Conservation (phyloP, 2,888 invertebrate species). For the Stomorhina lunata region DNA sequence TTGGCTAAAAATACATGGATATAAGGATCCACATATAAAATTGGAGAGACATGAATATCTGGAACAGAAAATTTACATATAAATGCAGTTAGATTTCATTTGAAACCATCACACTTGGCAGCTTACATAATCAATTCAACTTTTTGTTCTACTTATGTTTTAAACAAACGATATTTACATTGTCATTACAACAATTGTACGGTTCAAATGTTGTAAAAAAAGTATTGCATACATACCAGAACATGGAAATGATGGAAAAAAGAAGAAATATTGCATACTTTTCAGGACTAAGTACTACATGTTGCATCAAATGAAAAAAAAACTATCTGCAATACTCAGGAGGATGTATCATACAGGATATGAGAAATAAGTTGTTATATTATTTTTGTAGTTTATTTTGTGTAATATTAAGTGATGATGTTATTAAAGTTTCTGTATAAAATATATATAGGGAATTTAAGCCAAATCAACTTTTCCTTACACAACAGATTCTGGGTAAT, state of each 20-base stretch:
- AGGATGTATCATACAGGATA: neutral
- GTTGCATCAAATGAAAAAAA: neutral
- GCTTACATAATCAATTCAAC: neutral
- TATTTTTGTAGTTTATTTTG: neutral
- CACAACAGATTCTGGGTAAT: no score
- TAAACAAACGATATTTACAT: conserved; percentile 12
- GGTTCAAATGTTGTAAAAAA: conserved; percentile 21
- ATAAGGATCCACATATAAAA: neutral
- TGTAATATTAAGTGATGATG: neutral
- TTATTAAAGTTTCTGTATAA: neutral
- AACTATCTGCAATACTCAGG: conserved; percentile 5
- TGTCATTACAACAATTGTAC: conserved; percentile 30
- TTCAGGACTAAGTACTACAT: neutral
- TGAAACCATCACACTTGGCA: conserved; percentile 23
- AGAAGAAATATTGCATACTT: neutral
- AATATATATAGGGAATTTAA: neutral
- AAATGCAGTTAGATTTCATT: conserved; percentile 27
- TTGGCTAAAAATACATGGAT: neutral
- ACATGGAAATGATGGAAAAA: conserved; percentile 25
- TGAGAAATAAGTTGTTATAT: neutral
- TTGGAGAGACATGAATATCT: neutral
- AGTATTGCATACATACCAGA: neutral
- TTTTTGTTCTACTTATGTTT: neutral
- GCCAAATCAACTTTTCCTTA: no score
- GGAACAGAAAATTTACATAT: conserved; percentile 21